Percentiles rank a stretch among this genome's conserved stretches.
Conservation (phyloP, 2,113 vertebrate species). For the Sturnus vulgaris region DNA sequence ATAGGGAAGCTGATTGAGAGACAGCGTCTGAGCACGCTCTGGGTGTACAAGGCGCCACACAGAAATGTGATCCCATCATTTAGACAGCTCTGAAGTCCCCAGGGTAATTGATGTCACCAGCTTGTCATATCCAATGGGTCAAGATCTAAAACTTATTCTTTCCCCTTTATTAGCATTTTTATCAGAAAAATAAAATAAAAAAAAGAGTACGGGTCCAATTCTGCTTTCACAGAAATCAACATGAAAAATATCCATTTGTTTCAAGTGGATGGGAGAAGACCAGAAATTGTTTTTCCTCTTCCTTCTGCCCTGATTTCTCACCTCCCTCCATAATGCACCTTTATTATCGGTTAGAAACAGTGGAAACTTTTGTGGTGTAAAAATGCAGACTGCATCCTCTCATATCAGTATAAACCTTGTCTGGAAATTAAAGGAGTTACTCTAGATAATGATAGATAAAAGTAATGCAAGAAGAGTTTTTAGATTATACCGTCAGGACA, state of each 20-base stretch:
- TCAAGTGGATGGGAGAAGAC: background rate
- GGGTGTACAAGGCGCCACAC: background rate
- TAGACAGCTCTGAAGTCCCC: constrained; percentile 46
- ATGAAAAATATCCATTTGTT: background rate
- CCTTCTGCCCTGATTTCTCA: background rate
- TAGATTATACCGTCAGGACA: background rate
- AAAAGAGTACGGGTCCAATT: background rate
- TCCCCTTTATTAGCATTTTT: background rate
- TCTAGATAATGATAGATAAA: background rate
- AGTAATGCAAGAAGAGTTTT: background rate
- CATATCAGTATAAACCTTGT: background rate
- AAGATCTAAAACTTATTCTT: constrained; percentile 26
- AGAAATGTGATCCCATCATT: constrained; percentile 43
- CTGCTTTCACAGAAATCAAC: background rate
- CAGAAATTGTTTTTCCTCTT: background rate
- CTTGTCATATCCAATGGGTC: constrained; percentile 35
- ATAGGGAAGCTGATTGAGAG: constrained; percentile 47
- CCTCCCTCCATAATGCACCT: background rate
- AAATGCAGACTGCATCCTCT: background rate
- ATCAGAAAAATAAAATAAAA: background rate
- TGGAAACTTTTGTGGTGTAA: background rate
- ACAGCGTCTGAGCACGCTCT: background rate
- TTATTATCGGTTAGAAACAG: background rate
- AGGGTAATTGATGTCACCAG: constrained; percentile 48
- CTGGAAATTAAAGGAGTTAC: background rate